A percentile compares a stretch with the other conserved stretches of the same genome.
Conservation (phyloP, 2,888 invertebrate species). For the Criorhina ranunculi region DNA sequence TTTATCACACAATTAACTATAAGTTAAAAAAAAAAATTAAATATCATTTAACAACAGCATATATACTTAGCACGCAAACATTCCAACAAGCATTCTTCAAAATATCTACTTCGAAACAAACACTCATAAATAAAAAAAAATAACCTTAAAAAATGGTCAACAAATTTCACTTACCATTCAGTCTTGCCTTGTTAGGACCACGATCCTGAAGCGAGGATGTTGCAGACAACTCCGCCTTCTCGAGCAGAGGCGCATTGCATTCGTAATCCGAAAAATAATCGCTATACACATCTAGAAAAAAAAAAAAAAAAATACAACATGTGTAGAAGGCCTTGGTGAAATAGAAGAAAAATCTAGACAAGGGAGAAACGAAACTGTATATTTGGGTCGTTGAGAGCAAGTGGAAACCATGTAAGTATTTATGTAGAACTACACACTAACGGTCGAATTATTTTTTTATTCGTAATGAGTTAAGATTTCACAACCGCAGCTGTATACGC, state of each 20-base stretch:
- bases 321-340: neutral
- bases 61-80: constrained; percentile 30
- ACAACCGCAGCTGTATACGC: constrained; percentile 15
- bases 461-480: constrained; percentile 27
- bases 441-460: constrained; percentile 50
- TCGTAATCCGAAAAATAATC: constrained; percentile 87
- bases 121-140: constrained; percentile 15
- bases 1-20: constrained; percentile 4
- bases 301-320: constrained; percentile 3
- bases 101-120: constrained; percentile 45
- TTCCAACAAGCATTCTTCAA: constrained; percentile 56
- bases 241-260: constrained; percentile 92
- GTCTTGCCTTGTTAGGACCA: constrained; percentile 93
- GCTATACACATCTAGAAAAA: constrained; percentile 81
- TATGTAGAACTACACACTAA: constrained; percentile 56
- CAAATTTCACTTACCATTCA: constrained; percentile 90
- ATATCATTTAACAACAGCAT: constrained; percentile 24
- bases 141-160: constrained; percentile 21
- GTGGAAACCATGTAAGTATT: constrained; percentile 72
- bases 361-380: constrained; percentile 23
- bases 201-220: constrained; percentile 92
- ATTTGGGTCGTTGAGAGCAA: constrained; percentile 71
- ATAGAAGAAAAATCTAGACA: constrained; percentile 30
- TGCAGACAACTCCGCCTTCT: constrained; percentile 90
- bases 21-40: neutral